A percentile compares a stretch with the other conserved stretches of the same genome.
Evolutionary conservation across 2,797 vertebrate species (phyloP).

Genomic region (Pipistrellus pygmaeus): DNA sequence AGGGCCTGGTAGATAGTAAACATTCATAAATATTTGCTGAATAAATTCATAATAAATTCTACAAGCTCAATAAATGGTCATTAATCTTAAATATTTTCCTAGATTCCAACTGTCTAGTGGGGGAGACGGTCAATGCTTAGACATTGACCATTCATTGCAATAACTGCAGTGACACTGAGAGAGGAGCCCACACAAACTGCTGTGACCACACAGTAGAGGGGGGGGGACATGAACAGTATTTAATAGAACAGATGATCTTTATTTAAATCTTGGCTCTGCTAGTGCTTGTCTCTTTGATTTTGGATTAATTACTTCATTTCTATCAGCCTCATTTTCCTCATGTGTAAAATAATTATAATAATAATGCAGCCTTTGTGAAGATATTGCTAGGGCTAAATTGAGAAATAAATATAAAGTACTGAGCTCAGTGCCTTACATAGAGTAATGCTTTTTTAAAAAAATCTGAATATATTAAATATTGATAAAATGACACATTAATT

Average conservation of each 20-base stretch:
- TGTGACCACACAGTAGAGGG: neutral
- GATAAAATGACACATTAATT: neutral
- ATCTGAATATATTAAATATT: slow-evolving; percentile 41
- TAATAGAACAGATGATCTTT: neutral
- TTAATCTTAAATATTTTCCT: neutral
- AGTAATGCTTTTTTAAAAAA: neutral
- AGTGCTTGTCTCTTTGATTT: neutral
- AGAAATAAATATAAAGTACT: neutral
- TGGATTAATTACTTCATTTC: neutral
- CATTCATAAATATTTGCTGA: neutral
- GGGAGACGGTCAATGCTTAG: neutral
- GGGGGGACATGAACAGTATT: neutral
- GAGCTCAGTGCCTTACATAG: neutral
- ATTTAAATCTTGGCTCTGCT: neutral
- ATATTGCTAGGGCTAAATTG: neutral
- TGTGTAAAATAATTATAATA: neutral
- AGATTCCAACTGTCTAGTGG: neutral
- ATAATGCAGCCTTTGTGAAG: neutral
- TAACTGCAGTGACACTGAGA: neutral
- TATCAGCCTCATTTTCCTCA: neutral
- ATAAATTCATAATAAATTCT: neutral
- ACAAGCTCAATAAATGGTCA: neutral
- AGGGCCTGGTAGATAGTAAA: neutral
- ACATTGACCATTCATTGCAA: neutral
- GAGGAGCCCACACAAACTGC: neutral